A percentile compares a stretch with the other conserved stretches of the same genome.
Conservation (phyloP, 2,888 invertebrate genomes). For the Hartigia nigra region DNA sequence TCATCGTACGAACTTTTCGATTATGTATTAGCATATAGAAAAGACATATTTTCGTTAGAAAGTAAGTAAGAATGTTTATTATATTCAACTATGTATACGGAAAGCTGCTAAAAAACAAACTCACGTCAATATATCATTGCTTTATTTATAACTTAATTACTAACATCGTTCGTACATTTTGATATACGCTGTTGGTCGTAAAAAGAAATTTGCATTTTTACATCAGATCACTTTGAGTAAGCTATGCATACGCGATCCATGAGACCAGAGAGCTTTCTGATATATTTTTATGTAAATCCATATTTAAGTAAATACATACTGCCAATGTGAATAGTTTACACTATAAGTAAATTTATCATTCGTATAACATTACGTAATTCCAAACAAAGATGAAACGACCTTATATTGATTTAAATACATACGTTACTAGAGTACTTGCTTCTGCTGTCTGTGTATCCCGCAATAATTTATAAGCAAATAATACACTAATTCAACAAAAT, state of each 20-base stretch:
- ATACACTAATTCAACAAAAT: too few species aligned
- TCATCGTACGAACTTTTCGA: background rate
- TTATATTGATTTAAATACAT: too few species aligned
- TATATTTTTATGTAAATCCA: background rate
- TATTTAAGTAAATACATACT: background rate
- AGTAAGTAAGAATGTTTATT: background rate
- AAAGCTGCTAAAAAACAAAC: background rate
- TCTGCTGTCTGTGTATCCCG: too few species aligned
- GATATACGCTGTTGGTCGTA: background rate
- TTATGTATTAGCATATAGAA: background rate
- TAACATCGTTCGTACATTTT: background rate
- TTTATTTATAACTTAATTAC: background rate
- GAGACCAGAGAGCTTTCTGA: background rate
- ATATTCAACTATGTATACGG: background rate
- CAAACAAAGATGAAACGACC: background rate
- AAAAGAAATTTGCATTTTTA: background rate
- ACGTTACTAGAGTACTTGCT: too few species aligned
- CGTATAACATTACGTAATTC: background rate
- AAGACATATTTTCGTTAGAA: background rate
- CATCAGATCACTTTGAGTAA: background rate
- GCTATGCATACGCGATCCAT: background rate
- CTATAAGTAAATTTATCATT: background rate
- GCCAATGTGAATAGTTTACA: background rate
- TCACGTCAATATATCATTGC: background rate
- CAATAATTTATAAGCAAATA: too few species aligned